Evolutionary conservation across 1,140 invertebrate genomes (phyloP), one percentile per base, ranked within the genome.

Genomic region (Lanistes nyassanus): DNA sequence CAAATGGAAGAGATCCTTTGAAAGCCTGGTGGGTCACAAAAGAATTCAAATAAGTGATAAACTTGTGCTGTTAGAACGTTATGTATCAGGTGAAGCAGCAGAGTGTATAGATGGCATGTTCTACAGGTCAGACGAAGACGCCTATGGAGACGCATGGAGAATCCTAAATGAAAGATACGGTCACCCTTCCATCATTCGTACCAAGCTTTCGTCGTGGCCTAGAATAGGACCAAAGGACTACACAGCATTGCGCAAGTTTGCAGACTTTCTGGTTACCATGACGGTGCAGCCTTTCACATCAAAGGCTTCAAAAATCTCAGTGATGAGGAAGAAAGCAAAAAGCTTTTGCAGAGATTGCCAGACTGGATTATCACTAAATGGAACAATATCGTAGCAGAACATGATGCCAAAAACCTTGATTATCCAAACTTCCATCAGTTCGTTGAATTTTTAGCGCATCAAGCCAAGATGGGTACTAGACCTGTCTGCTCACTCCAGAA

Each of bases 141-240:
- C 58, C 13, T 2, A 62, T n/a, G n/a, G 34, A 19, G 58, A 9
- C 11, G 58, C 4, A 4, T 62, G 58, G 58, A 62, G 34, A 62
- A 13, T 62, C n/a, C 58, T 62, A 19, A 62, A 62, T 62, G 58
- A 62, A 62, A n/a, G 23, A n/a, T 62, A 19, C n/a, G 58, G 58
- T 19, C 4, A 62, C 58, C 58, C 58, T 0, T 62, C 4, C n/a
- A 31, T 62, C 7, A n/a, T 62, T n/a, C n/a, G n/a, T n/a, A n/a
- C n/a, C n/a, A n/a, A n/a, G n/a, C n/a, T n/a, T n/a, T n/a, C n/a
- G n/a, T n/a, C n/a, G n/a, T 62, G 58, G 58, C 58, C 58, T 31
- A 62, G 34, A 62, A 62, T 62, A 16, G 58, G 58, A 29, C 2
- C 0, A 19, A 62, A n/a, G 34, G 2, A 62, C 13, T 62, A 62